A percentile compares a stretch with the other conserved stretches of the same genome.
phyloP scores from a whole-genome alignment of 1,140 invertebrate genomes.

The Tigriopus japonicus region DNA sequence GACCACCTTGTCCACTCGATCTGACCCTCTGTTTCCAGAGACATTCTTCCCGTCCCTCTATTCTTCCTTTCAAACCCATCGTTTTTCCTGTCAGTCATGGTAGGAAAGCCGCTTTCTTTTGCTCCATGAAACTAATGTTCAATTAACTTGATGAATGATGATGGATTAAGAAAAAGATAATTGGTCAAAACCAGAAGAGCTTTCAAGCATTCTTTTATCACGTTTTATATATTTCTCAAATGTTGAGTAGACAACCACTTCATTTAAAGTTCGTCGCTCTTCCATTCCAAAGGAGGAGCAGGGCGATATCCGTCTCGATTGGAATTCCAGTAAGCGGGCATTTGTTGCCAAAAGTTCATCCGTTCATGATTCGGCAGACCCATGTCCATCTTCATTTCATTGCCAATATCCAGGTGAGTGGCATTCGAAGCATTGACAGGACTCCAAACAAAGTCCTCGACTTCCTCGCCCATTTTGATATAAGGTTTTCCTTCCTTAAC shows the following conservation, averaged over 20 bases:
- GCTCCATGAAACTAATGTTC: no score
- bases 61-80: no score
- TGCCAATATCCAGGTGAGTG: slow-evolving; percentile 9
- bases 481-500: slow-evolving; percentile 2
- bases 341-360: slow-evolving; percentile 9
- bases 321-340: slow-evolving; percentile 5
- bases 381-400: slow-evolving; percentile 6
- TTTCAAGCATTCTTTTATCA: no score
- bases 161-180: no score
- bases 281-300: not conserved
- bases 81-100: no score
- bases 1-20: no score
- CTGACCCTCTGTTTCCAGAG: no score
- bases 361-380: slow-evolving; percentile 10
- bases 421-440: not conserved
- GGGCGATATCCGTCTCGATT: not conserved
- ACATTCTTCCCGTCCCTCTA: no score
- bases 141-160: no score
- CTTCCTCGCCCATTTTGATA: not conserved
- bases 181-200: no score
- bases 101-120: no score
- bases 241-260: not conserved
- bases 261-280: not conserved
- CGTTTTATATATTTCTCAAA: no score
- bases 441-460: not conserved